Evolutionary conservation across 2,888 invertebrate species (phyloP).

Genomic region (Drepana falcataria): DNA sequence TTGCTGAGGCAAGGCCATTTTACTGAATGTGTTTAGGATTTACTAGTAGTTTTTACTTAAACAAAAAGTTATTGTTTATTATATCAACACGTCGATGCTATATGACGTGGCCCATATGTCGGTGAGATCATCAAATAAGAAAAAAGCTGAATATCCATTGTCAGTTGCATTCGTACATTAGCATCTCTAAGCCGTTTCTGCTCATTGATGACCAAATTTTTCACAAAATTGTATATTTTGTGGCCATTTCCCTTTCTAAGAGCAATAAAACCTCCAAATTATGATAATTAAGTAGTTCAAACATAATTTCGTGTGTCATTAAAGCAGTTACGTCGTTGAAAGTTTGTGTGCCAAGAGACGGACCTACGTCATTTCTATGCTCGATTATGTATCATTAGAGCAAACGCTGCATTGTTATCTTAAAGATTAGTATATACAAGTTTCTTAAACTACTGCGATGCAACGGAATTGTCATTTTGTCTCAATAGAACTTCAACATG

Average conservation of each 20-base stretch:
- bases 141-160: neutral
- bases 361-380: slow-evolving; percentile 5
- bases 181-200: neutral
- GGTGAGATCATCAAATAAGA: neutral
- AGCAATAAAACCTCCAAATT: slow-evolving; percentile 16
- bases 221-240: neutral
- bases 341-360: neutral
- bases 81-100: too few relatives aligned
- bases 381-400: slow-evolving; percentile 30
- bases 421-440: slow-evolving; percentile 20
- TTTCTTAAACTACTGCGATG: neutral
- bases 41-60: too few relatives aligned
- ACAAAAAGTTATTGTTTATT: too few relatives aligned
- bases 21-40: too few relatives aligned
- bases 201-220: neutral
- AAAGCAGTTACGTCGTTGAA: slow-evolving; percentile 5
- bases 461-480: too few relatives aligned
- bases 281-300: slow-evolving; percentile 23
- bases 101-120: too few relatives aligned
- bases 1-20: too few relatives aligned
- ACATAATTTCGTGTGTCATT: slow-evolving; percentile 19
- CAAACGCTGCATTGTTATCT: slow-evolving; percentile 28
- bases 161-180: neutral
- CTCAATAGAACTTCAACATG: too few relatives aligned
- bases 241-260: slow-evolving; percentile 20